These are phyloP conservation scores for Nematolebias whitei DNA, from an alignment of 2,113 vertebrate genomes.

Conservation along the genomic window DNA sequence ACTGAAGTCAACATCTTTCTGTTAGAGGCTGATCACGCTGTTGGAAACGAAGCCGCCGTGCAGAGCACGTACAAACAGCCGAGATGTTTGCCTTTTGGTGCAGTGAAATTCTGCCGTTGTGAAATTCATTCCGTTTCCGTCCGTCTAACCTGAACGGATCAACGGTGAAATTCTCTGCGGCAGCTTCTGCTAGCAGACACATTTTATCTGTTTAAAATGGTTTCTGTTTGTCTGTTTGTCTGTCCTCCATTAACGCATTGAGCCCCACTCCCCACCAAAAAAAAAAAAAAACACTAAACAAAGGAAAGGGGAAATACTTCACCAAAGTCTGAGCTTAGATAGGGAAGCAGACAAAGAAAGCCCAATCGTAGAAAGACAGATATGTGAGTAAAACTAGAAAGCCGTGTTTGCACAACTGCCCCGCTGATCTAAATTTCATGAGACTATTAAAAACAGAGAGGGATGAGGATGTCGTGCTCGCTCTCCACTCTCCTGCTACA, in stretches of 20 bases:
- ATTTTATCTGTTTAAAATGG: slow-evolving; percentile 14
- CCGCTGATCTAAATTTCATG: slow-evolving; percentile 75
- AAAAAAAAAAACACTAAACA: slow-evolving; percentile 6
- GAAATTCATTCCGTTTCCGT: slow-evolving; percentile 14
- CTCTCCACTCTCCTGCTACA: slow-evolving; percentile 25
- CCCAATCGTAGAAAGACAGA: slow-evolving; percentile 29
- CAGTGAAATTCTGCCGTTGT: slow-evolving; percentile 25
- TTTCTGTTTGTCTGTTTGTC: slow-evolving; percentile 21
- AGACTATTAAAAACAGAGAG: slow-evolving; percentile 67
- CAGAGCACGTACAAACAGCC: slow-evolving; percentile 18
- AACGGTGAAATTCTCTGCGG: slow-evolving; percentile 14
- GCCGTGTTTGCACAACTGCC: slow-evolving; percentile 56
- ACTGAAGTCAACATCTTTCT: slow-evolving; percentile 39
- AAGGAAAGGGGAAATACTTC: slow-evolving; percentile 26
- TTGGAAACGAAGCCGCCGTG: slow-evolving; percentile 43
- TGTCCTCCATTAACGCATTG: slow-evolving; percentile 11
- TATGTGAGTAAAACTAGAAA: slow-evolving; percentile 50
- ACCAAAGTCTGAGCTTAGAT: slow-evolving; percentile 26
- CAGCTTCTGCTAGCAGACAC: slow-evolving; percentile 12
- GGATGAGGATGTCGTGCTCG: slow-evolving; percentile 52
- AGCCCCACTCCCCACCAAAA: too few relatives aligned
- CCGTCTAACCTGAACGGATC: slow-evolving; percentile 14
- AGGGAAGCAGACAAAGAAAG: slow-evolving; percentile 43
- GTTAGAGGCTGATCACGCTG: slow-evolving; percentile 37
- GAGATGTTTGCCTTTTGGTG: slow-evolving; percentile 49